These are phyloP conservation scores for Saguinus imperator DNA, from an alignment of 2,113 vertebrate species.

Conservation along the genomic window DNA sequence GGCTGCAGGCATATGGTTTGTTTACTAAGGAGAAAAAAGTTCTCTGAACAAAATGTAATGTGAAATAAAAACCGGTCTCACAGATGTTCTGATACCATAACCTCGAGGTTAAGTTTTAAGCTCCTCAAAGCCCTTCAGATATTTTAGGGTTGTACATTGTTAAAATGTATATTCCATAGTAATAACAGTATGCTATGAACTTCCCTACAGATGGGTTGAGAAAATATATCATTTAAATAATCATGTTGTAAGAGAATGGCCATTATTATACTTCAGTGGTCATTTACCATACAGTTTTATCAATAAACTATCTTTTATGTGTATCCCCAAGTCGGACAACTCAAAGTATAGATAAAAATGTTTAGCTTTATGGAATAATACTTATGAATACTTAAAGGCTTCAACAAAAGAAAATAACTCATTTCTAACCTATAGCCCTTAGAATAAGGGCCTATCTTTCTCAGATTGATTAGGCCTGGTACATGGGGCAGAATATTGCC, in stretches of 20 bases:
- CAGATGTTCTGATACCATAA: background rate
- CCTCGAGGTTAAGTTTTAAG: background rate
- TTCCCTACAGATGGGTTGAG: background rate
- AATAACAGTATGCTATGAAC: background rate
- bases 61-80: slow-evolving; percentile 8
- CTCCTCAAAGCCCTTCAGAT: background rate
- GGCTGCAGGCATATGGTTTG: background rate
- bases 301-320: background rate
- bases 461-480: background rate
- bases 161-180: background rate
- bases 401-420: background rate
- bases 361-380: slow-evolving; percentile 5
- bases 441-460: background rate
- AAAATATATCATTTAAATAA: slow-evolving; percentile 23
- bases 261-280: background rate
- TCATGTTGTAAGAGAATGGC: background rate
- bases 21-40: slow-evolving; percentile 12
- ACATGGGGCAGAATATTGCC: background rate
- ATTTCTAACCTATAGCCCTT: background rate
- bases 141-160: background rate
- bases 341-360: background rate
- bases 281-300: background rate
- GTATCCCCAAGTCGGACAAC: background rate
- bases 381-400: background rate
- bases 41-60: slow-evolving; percentile 27